Evolutionary conservation across 2,113 vertebrate genomes (phyloP), one percentile per base, ranked within the genome.

Genomic region (Petrocephalus zakoni): DNA sequence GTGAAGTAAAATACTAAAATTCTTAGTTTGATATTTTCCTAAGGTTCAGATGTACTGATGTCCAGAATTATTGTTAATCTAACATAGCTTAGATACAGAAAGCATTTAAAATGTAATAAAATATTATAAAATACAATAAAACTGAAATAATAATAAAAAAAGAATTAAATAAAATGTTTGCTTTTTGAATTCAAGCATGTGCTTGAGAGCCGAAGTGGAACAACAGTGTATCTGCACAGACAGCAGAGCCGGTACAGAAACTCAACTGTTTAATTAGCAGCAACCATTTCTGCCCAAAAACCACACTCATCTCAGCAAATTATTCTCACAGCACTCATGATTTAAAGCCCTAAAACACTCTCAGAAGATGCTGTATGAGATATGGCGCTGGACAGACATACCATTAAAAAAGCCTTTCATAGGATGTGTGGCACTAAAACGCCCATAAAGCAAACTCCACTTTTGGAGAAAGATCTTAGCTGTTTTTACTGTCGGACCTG

Each of bases 401-500:
- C 34, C 72, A 37, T 78, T 85, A 85, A 85, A 52, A 83, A n/a
- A 21, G 4, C 82, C 82, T 85, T 49, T 52, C 72, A 42, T 78
- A 78, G 72, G 34, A 19, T 51, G 10, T 42, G 19, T 84, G 49
- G 46, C 82, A 51, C 22, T 51, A 85, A 85, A 85, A 52, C 46
- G 5, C 22, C 22, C 47, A 51, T 49, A 51, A 84, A 84, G 46
- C 46, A 49, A 15, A 25, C 13, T 52, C 82, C n/a, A 25, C 82
- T 85, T n/a, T 46, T 84, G 47, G 22, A 85, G 46, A 85, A 85
- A 85, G 21, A 85, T 85, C 49, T 85, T n/a, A 52, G 82, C 82
- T 52, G n/a, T 29, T 85, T 85, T 85, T 85, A 49, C 47, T 42
- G 72, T 42, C 72, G 37, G 34, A 19, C 72, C 72, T 78, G 49